phyloP scores from a whole-genome alignment of 2,797 vertebrate species.

The Pantherophis alleghaniensis region DNA sequence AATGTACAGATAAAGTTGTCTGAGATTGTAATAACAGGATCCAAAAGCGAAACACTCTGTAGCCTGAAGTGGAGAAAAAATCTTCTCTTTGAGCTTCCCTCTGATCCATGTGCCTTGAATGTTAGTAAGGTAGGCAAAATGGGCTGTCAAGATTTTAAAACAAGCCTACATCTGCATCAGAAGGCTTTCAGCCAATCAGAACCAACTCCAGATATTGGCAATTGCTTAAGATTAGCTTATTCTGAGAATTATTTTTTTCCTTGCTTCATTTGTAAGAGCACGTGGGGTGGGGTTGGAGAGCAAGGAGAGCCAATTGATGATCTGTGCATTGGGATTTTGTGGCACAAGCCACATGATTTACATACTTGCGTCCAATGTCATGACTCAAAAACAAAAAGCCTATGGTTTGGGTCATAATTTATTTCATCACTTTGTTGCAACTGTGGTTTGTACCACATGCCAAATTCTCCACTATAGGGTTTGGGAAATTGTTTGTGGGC shows the following conservation, averaged over 20 bases:
- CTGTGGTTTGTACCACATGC: background rate
- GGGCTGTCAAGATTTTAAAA: background rate
- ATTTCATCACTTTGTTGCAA: background rate
- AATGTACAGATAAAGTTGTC: background rate
- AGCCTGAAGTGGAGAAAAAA: background rate
- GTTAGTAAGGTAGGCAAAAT: background rate
- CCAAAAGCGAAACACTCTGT: background rate
- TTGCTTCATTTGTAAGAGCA: background rate
- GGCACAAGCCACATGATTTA: background rate
- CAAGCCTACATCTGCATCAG: background rate
- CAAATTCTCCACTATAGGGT: background rate
- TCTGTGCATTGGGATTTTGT: background rate
- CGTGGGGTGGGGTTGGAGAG: background rate
- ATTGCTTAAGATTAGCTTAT: background rate
- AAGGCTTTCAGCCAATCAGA: background rate
- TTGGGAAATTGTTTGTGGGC: background rate
- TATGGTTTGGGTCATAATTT: background rate
- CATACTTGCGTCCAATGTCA: background rate
- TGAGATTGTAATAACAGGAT: background rate
- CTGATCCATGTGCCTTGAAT: background rate
- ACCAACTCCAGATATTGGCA: background rate
- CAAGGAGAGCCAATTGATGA: background rate
- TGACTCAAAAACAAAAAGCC: background rate
- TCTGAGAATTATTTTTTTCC: background rate
- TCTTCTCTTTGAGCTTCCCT: background rate